Conservation (phyloP, 2,113 vertebrate species). For the Upupa epops region DNA sequence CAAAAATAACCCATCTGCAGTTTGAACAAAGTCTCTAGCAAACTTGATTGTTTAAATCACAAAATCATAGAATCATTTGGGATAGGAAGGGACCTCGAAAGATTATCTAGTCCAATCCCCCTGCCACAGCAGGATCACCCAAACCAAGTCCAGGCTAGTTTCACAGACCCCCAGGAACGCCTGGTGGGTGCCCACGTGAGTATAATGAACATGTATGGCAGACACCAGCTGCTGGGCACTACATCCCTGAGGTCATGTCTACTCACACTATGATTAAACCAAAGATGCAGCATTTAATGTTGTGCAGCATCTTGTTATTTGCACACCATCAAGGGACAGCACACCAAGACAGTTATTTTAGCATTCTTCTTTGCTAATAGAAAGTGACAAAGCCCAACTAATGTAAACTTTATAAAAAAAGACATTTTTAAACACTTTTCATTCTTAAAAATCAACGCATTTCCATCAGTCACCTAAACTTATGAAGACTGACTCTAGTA, state of each 20-base stretch:
- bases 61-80: no score
- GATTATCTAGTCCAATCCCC: no score
- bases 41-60: not conserved
- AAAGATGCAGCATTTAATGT: not conserved
- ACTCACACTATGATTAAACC: not conserved
- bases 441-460: not conserved
- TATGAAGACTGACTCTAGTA: not conserved
- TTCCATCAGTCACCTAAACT: not conserved
- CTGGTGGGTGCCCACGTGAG: not conserved
- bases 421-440: not conserved
- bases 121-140: no score
- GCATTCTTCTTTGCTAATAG: not conserved
- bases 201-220: not conserved
- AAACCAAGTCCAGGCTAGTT: no score
- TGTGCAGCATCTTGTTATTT: not conserved
- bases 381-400: not conserved
- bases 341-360: not conserved
- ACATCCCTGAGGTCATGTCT: not conserved
- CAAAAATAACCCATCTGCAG: not conserved
- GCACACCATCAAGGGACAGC: accelerated
- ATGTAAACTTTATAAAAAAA: not conserved
- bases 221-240: accelerated
- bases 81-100: no score
- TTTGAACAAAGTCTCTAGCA: not conserved
- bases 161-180: not conserved